Percentiles rank a stretch among this genome's conserved stretches.
Evolutionary conservation across 2,797 vertebrate genomes (phyloP).

Genomic region (Anguilla megastoma): DNA sequence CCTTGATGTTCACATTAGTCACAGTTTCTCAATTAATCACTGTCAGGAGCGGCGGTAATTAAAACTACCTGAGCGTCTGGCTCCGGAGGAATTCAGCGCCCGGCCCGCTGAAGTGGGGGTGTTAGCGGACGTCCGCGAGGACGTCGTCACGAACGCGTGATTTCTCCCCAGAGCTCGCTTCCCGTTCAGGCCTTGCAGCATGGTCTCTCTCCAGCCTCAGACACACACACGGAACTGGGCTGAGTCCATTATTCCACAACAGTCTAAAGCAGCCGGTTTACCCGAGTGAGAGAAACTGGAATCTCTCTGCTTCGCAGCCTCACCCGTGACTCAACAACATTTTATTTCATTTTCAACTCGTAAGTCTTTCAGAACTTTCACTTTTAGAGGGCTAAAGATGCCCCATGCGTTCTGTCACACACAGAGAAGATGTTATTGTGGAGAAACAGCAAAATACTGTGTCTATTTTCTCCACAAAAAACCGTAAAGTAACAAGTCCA

Average conservation of each 20-base stretch:
- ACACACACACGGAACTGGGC: background rate
- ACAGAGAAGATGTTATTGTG: background rate
- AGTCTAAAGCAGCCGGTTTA: conserved; percentile 25
- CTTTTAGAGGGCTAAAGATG: conserved; percentile 42
- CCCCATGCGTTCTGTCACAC: background rate
- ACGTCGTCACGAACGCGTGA: background rate
- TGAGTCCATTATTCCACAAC: conserved; percentile 18
- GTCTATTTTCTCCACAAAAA: background rate
- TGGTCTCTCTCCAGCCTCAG: background rate
- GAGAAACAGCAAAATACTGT: background rate
- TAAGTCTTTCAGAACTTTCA: conserved; percentile 56
- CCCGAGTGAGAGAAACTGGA: background rate
- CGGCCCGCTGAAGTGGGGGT: background rate
- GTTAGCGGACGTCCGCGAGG: background rate
- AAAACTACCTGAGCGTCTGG: conserved; percentile 53
- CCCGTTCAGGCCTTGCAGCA: background rate
- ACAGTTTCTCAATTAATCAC: conserved; percentile 62
- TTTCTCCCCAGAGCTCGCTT: background rate
- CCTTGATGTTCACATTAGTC: conserved; percentile 1
- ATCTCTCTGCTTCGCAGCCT: conserved; percentile 42
- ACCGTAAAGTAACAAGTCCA: background rate
- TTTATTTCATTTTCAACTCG: conserved; percentile 54
- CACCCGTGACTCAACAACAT: conserved; percentile 31
- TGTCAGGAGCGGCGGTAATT: conserved; percentile 65
- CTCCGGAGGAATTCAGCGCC: conserved; percentile 30